phyloP scores from a whole-genome alignment of 2,888 invertebrate genomes.

The Synanthedon vespiformis region DNA sequence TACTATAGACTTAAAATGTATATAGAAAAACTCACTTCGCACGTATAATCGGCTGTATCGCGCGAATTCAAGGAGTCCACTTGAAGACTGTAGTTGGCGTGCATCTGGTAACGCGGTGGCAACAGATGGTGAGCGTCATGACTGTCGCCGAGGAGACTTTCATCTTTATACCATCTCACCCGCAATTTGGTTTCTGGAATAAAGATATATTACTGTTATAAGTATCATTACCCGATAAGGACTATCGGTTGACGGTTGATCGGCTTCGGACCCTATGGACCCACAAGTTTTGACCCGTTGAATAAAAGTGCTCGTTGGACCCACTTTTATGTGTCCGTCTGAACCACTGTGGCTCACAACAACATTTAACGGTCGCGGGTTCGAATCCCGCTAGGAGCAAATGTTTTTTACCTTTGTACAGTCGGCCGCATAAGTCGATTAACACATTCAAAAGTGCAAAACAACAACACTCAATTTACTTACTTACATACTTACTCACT shows the following conservation, averaged over 20 bases:
- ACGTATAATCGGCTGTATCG: conserved; percentile 77
- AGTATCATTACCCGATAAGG: neutral
- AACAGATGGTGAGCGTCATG: conserved; percentile 54
- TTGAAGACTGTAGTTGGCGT: conserved; percentile 79
- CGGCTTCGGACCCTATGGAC: neutral
- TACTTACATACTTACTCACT: too few species aligned
- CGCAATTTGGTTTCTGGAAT: conserved; percentile 68
- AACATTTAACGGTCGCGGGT: too few species aligned
- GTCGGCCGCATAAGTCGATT: too few species aligned
- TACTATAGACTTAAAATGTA: too few species aligned
- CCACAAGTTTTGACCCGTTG: neutral
- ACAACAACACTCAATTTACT: too few species aligned
- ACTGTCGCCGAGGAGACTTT: conserved; percentile 73
- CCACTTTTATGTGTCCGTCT: neutral
- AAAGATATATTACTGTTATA: neutral
- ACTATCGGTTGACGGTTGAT: neutral
- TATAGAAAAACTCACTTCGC: conserved; percentile 55
- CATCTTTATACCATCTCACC: conserved; percentile 80
- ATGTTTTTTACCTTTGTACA: too few species aligned
- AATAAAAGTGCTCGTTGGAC: too few species aligned
- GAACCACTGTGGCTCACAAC: too few species aligned
- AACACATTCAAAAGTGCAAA: too few species aligned
- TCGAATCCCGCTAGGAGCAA: too few species aligned
- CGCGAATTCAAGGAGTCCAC: conserved; percentile 64
- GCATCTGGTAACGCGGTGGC: conserved; percentile 73